phyloP scores from a whole-genome alignment of 2,113 vertebrate species.

The Mola mola region DNA sequence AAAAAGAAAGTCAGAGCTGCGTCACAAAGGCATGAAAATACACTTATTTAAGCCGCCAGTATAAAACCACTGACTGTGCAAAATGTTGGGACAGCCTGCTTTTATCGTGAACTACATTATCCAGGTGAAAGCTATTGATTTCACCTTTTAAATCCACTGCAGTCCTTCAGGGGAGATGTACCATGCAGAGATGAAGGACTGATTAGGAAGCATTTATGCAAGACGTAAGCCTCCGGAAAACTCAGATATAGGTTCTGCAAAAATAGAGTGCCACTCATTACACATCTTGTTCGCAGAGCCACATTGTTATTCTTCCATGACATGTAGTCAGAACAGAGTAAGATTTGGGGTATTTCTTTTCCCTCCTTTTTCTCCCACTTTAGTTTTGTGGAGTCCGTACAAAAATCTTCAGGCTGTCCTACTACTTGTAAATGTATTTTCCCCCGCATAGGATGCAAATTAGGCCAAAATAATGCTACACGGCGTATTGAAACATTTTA shows the following conservation, averaged over 20 bases:
- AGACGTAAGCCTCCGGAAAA: slow-evolving; percentile 39
- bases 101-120: slow-evolving; percentile 19
- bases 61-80: slow-evolving; percentile 29
- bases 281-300: not conserved
- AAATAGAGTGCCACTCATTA: slow-evolving; percentile 26
- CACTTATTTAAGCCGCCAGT: slow-evolving; percentile 14
- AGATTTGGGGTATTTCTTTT: not conserved
- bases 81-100: slow-evolving; percentile 7
- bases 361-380: not conserved
- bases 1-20: slow-evolving; percentile 11
- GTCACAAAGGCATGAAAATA: slow-evolving; percentile 10
- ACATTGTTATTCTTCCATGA: slow-evolving; percentile 7
- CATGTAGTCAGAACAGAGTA: not conserved
- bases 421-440: no score
- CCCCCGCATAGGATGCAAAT: no score
- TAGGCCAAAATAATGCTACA: no score
- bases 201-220: slow-evolving; percentile 9
- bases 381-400: not conserved
- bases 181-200: slow-evolving; percentile 22
- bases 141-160: slow-evolving; percentile 38
- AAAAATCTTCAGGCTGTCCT: no score
- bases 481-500: no score
- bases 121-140: slow-evolving; percentile 41
- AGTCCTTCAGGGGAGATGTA: slow-evolving; percentile 21
- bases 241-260: slow-evolving; percentile 11